A percentile compares a stretch with the other conserved stretches of the same genome.
Evolutionary conservation across 1,140 invertebrate genomes (phyloP).

Genomic region (Ostrea denselamellosa): DNA sequence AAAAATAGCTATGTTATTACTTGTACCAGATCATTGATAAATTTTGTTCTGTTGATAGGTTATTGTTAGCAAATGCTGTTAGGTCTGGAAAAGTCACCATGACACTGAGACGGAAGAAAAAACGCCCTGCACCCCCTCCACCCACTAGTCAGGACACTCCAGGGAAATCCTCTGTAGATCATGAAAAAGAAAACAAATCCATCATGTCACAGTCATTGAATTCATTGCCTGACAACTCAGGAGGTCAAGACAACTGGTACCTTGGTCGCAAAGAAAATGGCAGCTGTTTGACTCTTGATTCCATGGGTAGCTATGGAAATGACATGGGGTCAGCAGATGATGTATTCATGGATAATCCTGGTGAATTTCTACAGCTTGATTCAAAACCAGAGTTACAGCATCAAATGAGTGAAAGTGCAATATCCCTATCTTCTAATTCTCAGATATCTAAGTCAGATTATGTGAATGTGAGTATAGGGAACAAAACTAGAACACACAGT

Average conservation of each 20-base stretch:
- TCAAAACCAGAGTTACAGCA: neutral
- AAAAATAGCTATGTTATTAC: neutral
- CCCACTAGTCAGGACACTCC: conserved; percentile 35
- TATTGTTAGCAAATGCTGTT: conserved; percentile 64
- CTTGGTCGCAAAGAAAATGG: conserved; percentile 46
- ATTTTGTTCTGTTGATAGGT: conserved; percentile 56
- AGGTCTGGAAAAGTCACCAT: conserved; percentile 64
- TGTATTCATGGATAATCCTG: conserved; percentile 47
- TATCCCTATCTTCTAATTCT: neutral
- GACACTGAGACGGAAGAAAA: conserved; percentile 66
- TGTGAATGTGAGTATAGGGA: conserved; percentile 51
- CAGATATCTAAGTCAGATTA: conserved; percentile 39
- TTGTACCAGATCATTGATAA: neutral
- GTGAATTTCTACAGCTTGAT: neutral
- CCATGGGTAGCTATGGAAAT: conserved; percentile 47
- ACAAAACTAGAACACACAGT: conserved; percentile 61
- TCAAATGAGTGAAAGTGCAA: conserved; percentile 30
- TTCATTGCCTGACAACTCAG: conserved; percentile 40
- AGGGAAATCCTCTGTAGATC: neutral
- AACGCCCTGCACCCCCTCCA: conserved; percentile 61
- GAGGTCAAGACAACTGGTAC: conserved; percentile 34
- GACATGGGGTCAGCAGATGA: conserved; percentile 51
- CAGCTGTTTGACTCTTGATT: conserved; percentile 53
- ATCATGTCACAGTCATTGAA: conserved; percentile 49
- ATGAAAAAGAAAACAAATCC: conserved; percentile 1